Conservation (phyloP, 1,140 invertebrate species). For the Drosophila jambulina region DNA sequence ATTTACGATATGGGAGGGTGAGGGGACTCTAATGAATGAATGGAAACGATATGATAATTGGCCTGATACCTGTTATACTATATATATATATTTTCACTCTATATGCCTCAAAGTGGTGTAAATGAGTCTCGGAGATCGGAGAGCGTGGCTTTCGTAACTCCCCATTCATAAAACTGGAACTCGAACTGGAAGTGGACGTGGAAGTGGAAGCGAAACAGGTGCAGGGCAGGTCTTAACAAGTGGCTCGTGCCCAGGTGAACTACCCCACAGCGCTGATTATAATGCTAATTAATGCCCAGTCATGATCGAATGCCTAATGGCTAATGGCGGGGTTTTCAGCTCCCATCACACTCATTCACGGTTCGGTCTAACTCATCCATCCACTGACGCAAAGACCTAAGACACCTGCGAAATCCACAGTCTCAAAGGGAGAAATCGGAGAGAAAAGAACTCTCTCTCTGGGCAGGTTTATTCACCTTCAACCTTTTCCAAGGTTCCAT, state of each 20-base stretch:
- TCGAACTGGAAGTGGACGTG: conserved; percentile 1
- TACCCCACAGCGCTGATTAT: conserved; percentile 68
- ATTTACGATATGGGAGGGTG: conserved; percentile 22
- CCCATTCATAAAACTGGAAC: conserved; percentile 48
- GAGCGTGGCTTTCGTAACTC: conserved; percentile 48
- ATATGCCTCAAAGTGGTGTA: conserved; percentile 18
- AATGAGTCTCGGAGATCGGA: conserved; percentile 38
- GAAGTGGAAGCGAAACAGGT: conserved; percentile 41
- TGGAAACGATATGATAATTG: conserved; percentile 60
- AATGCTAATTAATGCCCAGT: conserved; percentile 73
- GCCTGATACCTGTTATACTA: conserved; percentile 39
- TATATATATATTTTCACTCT: conserved; percentile 5
- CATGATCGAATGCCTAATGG: conserved; percentile 25
- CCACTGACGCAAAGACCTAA: conserved; percentile 37
- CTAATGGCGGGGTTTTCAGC: conserved; percentile 38
- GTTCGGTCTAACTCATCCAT: conserved; percentile 27
- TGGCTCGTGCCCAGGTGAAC: conserved; percentile 80
- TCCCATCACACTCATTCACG: conserved; percentile 49
- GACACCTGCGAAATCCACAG: conserved; percentile 46
- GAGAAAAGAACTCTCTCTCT: conserved; percentile 24
- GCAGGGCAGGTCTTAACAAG: conserved; percentile 67
- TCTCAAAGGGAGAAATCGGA: conserved; percentile 1
- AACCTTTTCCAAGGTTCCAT: conserved; percentile 35
- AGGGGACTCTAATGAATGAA: conserved; percentile 55
- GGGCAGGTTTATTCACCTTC: conserved; percentile 25